Conservation (phyloP, 1,140 invertebrate genomes). For the Diachasma alloeum region DNA sequence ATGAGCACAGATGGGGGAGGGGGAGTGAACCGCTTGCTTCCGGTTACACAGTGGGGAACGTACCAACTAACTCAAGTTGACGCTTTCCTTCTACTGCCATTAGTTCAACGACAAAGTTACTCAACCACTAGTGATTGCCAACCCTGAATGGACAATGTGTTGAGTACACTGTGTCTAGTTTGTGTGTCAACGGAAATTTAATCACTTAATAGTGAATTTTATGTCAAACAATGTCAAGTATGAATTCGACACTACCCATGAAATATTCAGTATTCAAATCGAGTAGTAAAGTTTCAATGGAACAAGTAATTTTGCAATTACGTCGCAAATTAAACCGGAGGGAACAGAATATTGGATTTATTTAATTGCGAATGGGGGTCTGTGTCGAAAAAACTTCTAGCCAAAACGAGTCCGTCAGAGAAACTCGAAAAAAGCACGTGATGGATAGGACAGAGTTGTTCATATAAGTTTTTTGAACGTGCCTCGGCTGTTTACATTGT, state of each 20-base stretch:
- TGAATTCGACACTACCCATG: background rate
- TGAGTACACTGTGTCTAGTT: background rate
- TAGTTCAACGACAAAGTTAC: background rate
- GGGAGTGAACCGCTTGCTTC: background rate
- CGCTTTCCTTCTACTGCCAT: slow-evolving; percentile 5
- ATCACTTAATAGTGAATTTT: background rate
- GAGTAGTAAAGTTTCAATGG: background rate
- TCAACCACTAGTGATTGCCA: background rate
- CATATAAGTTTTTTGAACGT: no score
- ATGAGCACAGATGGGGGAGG: background rate
- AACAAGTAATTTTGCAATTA: no score
- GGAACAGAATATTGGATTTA: no score
- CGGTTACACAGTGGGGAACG: background rate
- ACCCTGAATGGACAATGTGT: slow-evolving; percentile 1
- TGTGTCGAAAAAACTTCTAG: no score
- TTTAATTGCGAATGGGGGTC: no score
- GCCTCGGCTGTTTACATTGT: no score
- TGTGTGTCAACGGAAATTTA: background rate
- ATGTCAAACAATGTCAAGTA: background rate
- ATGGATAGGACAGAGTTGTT: no score
- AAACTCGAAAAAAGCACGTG: no score
- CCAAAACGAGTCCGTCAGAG: no score
- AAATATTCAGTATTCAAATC: background rate
- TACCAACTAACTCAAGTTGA: slow-evolving; percentile 3
- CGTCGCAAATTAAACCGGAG: no score